Conservation (phyloP, 2,797 vertebrate species). For the Cephalopachus bancanus region DNA sequence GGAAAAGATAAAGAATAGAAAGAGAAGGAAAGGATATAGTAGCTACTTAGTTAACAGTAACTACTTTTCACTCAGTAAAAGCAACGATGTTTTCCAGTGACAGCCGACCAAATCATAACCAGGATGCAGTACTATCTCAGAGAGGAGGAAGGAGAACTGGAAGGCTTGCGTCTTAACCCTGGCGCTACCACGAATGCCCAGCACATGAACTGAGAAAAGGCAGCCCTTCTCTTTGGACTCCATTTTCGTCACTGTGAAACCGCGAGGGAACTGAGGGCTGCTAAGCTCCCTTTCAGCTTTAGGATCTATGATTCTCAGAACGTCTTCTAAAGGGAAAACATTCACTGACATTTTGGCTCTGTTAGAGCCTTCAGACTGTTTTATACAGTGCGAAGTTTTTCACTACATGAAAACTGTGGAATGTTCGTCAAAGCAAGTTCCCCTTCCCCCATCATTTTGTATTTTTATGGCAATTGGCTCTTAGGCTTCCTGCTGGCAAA, state of each 20-base stretch:
- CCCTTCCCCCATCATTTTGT: not conserved
- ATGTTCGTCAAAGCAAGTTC: constrained; percentile 12
- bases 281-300: not conserved
- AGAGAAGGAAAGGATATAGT: not conserved
- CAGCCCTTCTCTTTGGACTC: not conserved
- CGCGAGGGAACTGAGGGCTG: not conserved
- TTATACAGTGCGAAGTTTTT: constrained; percentile 36
- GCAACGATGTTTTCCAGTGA: not conserved
- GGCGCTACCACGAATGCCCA: not conserved
- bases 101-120: not conserved
- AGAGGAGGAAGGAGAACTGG: not conserved
- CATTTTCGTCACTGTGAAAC: not conserved
- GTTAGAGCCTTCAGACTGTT: not conserved
- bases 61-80: constrained; percentile 29
- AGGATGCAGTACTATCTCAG: not conserved
- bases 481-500: constrained; percentile 27
- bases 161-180: not conserved
- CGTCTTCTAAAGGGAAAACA: constrained; percentile 21
- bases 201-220: not conserved
- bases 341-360: not conserved
- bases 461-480: constrained; percentile 40
- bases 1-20: too few species aligned
- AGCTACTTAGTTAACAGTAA: not conserved
- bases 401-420: not conserved
- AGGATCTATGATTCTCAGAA: not conserved